These are phyloP conservation scores for Charina bottae DNA, from an alignment of 2,113 vertebrate species.

Conservation along the genomic window DNA sequence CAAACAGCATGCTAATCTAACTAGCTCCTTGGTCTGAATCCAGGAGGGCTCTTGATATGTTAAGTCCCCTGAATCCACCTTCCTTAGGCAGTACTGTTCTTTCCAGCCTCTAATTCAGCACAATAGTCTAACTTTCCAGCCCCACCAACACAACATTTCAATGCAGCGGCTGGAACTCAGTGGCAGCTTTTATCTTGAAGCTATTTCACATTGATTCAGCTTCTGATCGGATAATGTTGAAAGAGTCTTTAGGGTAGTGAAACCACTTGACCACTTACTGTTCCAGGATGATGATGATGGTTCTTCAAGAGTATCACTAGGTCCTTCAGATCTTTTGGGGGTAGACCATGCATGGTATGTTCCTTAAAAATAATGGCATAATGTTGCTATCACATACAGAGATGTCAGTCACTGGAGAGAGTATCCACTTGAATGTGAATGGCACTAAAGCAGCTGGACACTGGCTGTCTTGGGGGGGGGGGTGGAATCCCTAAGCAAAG, in stretches of 20 bases:
- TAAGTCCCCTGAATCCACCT: neutral
- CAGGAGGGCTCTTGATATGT: neutral
- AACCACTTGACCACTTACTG: constrained; percentile 41
- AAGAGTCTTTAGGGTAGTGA: constrained; percentile 19
- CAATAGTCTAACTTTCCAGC: fast-evolving
- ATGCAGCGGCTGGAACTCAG: neutral
- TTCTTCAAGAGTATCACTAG: constrained; percentile 17
- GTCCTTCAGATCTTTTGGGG: neutral
- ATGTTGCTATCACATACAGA: neutral
- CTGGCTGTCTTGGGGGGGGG: neutral
- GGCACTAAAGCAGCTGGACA: neutral
- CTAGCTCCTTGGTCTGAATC: neutral
- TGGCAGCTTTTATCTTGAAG: neutral
- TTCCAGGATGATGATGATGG: constrained; percentile 40
- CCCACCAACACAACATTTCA: neutral
- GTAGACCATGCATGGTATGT: neutral
- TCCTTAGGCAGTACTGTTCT: neutral
- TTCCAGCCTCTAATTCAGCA: neutral
- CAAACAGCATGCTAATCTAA: neutral
- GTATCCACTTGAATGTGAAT: constrained; percentile 13
- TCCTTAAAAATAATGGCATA: neutral
- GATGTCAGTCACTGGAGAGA: neutral
- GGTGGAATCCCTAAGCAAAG: neutral
- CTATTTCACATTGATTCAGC: neutral
- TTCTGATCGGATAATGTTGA: neutral